Base-by-base conservation (phyloP, 2,113 vertebrate species). In the Lycocorax pyrrhopterus region DNA sequence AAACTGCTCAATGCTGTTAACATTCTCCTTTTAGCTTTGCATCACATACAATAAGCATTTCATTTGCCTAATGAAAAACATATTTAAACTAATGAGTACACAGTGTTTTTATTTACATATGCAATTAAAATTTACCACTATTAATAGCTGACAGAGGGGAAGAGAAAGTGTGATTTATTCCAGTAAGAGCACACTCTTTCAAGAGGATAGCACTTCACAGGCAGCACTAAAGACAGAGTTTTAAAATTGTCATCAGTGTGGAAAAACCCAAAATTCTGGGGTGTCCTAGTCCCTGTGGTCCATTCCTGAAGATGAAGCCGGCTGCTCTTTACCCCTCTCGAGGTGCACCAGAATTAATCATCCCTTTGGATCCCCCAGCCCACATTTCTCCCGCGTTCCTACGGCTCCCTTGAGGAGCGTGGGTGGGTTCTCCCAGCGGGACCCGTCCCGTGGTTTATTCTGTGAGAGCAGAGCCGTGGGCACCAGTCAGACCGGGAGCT, bases 51-150 rank as follows among this genome's bases (percentile, higher is more conserved):
- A 92, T 30, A 46, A 97, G 91, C 81, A 93, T 96, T 98, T 97
- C 94, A 97, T 98, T 97, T 97, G 96, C 96, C 83, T 98, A 97
- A 98, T 97, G 96, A 96, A 97, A 97, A 97, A 97, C 95, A 95
- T 96, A 96, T 97, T 97, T 98, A 97, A 97, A 93, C 82, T 97
- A 97, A 97, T 97, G 91, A 97, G 84, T 96, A 96, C 76, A 90
- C 77, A 94, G 72, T 86, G 86, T 67, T 97, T 97, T 97, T 96
- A 97, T 97, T 97, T 98, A 92, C 89, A 96, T 97, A 97, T 97
- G 91, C 69, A 98, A 98, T 98, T 96, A 77, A 80, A 96, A 93
- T 97, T 96, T 97, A 96, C 97, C 87, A 95, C 94, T 96, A 96
- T 96, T 69, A 97, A 97, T 96, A 96, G 94, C 90, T 97, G 92